Evolutionary conservation across 2,888 invertebrate genomes (phyloP).

Genomic region (Chirona hameri): DNA sequence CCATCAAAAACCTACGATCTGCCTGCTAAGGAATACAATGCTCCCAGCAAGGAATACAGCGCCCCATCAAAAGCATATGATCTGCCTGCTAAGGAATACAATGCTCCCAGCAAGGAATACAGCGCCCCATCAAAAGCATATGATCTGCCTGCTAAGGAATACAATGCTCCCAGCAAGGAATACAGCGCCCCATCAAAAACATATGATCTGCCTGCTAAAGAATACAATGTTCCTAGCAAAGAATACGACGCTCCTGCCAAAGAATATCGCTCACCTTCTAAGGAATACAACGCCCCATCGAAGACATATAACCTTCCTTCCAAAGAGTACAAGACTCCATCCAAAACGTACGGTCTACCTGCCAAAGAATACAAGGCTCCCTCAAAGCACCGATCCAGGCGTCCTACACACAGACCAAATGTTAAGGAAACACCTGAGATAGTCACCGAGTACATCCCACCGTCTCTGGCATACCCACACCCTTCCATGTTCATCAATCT

Average conservation of each 20-base stretch:
- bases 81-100: too few species aligned
- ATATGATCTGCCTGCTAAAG: not conserved
- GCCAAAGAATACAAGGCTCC: not conserved
- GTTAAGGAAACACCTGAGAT: not conserved
- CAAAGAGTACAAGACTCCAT: not conserved
- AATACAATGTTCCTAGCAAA: not conserved
- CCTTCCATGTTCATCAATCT: slow-evolving; percentile 12
- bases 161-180: too few species aligned
- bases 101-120: not conserved
- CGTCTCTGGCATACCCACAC: not conserved
- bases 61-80: not conserved
- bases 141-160: too few species aligned
- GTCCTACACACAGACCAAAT: not conserved
- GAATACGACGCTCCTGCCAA: not conserved
- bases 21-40: not conserved
- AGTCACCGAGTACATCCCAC: not conserved
- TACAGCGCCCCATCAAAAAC: not conserved
- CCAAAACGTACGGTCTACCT: not conserved
- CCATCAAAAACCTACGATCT: not conserved
- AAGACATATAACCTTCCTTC: not conserved
- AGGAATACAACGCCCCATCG: not conserved
- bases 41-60: not conserved
- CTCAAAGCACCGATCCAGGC: not conserved
- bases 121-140: too few species aligned
- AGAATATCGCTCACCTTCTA: not conserved